Percentiles rank a stretch among this genome's conserved stretches.
Evolutionary conservation across 2,113 vertebrate species (phyloP).

Genomic region (Chloebia gouldiae): DNA sequence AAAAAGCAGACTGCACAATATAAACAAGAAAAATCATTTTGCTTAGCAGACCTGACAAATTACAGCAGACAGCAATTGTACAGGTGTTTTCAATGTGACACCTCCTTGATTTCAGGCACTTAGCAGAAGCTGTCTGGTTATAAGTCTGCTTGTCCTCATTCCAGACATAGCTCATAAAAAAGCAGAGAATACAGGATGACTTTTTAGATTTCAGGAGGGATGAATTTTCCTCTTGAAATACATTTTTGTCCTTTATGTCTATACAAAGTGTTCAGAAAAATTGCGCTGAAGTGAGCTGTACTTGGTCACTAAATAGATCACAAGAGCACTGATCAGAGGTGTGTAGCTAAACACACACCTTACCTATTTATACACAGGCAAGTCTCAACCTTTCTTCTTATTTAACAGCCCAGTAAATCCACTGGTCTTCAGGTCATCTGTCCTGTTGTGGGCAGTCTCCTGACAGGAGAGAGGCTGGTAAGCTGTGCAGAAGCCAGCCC

Average conservation of each 20-base stretch:
- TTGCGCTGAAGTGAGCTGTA: not conserved
- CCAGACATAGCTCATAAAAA: not conserved
- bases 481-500: not conserved
- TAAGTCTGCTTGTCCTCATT: slow-evolving; percentile 22
- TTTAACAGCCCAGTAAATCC: not conserved
- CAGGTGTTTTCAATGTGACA: slow-evolving; percentile 1
- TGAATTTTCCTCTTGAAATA: not conserved
- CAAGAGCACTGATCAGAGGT: not conserved
- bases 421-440: not conserved
- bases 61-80: not conserved
- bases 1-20: not conserved
- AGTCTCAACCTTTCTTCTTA: not conserved
- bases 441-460: not conserved
- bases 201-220: not conserved
- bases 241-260: not conserved
- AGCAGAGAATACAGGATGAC: not conserved
- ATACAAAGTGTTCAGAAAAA: not conserved
- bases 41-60: slow-evolving; percentile 14
- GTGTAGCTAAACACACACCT: not conserved
- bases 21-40: slow-evolving; percentile 18
- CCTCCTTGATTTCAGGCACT: slow-evolving; percentile 33
- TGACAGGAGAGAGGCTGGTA: not conserved
- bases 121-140: not conserved
- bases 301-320: not conserved
- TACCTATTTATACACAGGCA: not conserved